These are phyloP conservation scores for Gila orcuttii DNA, from an alignment of 2,113 vertebrate species.

Conservation along the genomic window DNA sequence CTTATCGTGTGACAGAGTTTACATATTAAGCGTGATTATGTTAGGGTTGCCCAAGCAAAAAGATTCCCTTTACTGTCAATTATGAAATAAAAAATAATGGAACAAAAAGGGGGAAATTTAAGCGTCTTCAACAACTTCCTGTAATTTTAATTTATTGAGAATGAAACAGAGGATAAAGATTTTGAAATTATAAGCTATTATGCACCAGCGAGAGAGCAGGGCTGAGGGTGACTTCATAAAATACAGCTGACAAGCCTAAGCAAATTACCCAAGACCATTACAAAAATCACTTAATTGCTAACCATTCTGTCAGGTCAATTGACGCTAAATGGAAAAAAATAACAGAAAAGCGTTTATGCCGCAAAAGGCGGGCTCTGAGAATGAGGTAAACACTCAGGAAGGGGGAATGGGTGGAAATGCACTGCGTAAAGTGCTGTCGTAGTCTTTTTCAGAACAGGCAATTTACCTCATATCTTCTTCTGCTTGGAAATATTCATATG, in stretches of 20 bases:
- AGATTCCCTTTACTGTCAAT: conserved; percentile 89
- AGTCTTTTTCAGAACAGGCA: conserved; percentile 41
- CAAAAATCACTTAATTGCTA: conserved; percentile 99
- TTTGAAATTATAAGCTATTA: conserved; percentile 99
- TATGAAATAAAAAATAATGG: conserved; percentile 83
- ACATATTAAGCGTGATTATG: conserved; percentile 81
- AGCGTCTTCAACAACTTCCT: conserved; percentile 98
- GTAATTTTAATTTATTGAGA: conserved; percentile 99
- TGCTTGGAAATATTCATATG: neutral
- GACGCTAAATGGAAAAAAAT: conserved; percentile 99
- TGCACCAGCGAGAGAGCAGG: conserved; percentile 85
- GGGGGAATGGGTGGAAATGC: conserved; percentile 90
- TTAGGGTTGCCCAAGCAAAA: conserved; percentile 84
- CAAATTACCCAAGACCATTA: conserved; percentile 99
- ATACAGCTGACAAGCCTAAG: conserved; percentile 97
- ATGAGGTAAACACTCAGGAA: conserved; percentile 92
- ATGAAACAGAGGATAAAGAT: conserved; percentile 98
- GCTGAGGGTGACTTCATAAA: conserved; percentile 91
- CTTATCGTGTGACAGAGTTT: conserved; percentile 92
- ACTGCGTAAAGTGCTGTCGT: conserved; percentile 74
- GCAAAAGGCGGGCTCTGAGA: conserved; percentile 84
- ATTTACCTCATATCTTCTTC: conserved; percentile 37
- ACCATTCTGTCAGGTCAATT: conserved; percentile 99
- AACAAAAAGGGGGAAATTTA: conserved; percentile 74
- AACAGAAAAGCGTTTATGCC: conserved; percentile 94